Evolutionary conservation across 2,888 invertebrate species (phyloP).

Genomic region (Andricus curvator): DNA sequence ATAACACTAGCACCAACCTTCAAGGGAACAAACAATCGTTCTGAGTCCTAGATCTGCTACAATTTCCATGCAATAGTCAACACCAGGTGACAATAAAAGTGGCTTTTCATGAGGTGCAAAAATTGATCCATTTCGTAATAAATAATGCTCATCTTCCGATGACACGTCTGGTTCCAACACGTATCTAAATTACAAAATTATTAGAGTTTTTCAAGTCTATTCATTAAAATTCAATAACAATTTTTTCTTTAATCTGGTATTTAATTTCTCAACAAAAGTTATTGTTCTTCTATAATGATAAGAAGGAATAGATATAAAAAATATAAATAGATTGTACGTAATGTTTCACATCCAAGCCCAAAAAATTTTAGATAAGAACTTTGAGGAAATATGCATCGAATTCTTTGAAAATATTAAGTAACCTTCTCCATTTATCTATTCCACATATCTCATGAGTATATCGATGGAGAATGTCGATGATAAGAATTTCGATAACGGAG

Average conservation of each 20-base stretch:
- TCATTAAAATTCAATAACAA: too few species aligned
- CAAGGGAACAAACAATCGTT: constrained; percentile 80
- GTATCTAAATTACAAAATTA: constrained; percentile 77
- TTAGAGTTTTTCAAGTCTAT: too few species aligned
- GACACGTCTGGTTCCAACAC: constrained; percentile 79
- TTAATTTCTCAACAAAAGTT: too few species aligned
- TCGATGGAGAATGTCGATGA: neutral
- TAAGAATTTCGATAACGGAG: constrained; percentile 6
- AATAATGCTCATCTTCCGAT: constrained; percentile 80
- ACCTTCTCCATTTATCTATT: neutral
- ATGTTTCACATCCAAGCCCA: neutral
- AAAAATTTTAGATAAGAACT: neutral
- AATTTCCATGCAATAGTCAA: constrained; percentile 83
- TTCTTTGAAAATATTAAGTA: neutral
- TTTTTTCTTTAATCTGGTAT: too few species aligned
- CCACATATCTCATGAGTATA: neutral
- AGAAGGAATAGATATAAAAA: neutral
- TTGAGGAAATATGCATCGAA: neutral
- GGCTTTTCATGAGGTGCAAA: constrained; percentile 79
- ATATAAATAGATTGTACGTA: neutral
- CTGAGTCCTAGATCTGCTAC: constrained; percentile 79
- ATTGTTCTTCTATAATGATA: too few species aligned
- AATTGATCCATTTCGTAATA: constrained; percentile 82
- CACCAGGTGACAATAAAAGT: constrained; percentile 78
- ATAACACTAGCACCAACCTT: constrained; percentile 60